These are phyloP conservation scores for Phymanthus crucifer DNA, from an alignment of 92 coral and sea anemone species.

Conservation along the genomic window DNA sequence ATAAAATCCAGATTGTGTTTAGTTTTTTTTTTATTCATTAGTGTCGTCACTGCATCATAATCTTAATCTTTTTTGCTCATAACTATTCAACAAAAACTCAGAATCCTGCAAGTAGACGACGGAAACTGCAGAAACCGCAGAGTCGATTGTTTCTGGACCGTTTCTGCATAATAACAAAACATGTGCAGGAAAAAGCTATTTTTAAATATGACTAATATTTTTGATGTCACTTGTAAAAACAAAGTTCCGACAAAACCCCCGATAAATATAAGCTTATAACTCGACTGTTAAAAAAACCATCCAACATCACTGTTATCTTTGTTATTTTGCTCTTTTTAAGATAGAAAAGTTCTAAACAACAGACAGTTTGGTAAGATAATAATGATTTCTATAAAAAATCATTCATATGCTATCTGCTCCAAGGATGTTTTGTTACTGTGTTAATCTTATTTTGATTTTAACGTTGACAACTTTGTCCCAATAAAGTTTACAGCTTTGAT, in stretches of 20 bases:
- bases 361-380: neutral
- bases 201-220: neutral
- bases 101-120: neutral
- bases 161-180: too few relatives aligned
- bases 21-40: neutral
- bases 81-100: neutral
- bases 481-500: neutral
- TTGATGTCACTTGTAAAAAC: conserved; percentile 1
- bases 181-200: neutral
- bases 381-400: neutral
- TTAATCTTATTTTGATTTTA: too few relatives aligned
- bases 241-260: neutral
- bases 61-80: neutral
- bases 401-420: neutral
- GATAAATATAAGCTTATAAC: neutral
- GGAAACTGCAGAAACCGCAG: conserved; percentile 4
- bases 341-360: too few relatives aligned
- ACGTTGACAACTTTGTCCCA: neutral
- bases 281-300: neutral
- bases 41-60: neutral
- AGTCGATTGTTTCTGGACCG: neutral
- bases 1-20: neutral
- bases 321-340: neutral
- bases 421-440: neutral
- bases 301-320: neutral